These are phyloP conservation scores for Syngnathus floridae DNA, from an alignment of 2,113 vertebrate genomes.

Conservation along the genomic window DNA sequence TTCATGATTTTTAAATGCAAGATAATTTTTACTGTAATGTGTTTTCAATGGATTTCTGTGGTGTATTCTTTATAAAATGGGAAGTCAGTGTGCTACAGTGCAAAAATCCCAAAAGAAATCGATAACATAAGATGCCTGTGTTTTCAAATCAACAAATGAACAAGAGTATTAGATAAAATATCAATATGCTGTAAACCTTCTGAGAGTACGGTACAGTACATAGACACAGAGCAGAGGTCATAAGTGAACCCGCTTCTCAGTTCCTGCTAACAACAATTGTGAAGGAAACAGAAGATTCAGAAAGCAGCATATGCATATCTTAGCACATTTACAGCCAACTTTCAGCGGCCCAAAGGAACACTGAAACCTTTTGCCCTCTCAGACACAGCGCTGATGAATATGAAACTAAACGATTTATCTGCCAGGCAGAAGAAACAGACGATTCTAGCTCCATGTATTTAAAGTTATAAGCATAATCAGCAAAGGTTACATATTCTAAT, in stretches of 20 bases:
- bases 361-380: constrained; percentile 10
- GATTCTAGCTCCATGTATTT: not conserved
- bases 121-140: not conserved
- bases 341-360: constrained; percentile 23
- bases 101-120: not conserved
- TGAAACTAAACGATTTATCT: constrained; percentile 12
- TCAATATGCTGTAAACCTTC: not conserved
- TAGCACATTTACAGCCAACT: constrained; percentile 23
- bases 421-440: constrained; percentile 4
- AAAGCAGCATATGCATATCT: constrained; percentile 33
- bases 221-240: constrained; percentile 13
- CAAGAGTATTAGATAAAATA: not conserved
- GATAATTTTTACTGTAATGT: not conserved
- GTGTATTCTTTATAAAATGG: not conserved
- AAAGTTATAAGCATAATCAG: constrained; percentile 10
- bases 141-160: not conserved
- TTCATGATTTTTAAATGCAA: not conserved
- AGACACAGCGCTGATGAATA: constrained; percentile 30
- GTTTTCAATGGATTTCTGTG: not conserved
- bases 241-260: constrained; percentile 27
- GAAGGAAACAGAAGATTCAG: constrained; percentile 6
- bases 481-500: not conserved
- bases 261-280: not conserved
- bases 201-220: not conserved
- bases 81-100: not conserved